phyloP scores from a whole-genome alignment of 1,140 invertebrate species.

The Papilio polyxenes region DNA sequence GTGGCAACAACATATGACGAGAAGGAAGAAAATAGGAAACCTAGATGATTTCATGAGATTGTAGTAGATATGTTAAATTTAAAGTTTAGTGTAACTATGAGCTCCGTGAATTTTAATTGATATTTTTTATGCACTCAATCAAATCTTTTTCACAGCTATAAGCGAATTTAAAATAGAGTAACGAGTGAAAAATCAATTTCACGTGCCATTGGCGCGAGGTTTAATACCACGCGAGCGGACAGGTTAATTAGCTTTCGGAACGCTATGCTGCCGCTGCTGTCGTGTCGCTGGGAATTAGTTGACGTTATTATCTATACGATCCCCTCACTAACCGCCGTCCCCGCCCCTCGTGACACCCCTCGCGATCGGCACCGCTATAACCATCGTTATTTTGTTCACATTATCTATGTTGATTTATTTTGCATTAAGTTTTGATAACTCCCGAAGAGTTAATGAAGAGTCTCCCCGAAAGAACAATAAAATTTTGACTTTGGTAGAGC shows the following conservation, averaged over 20 bases:
- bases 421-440: not conserved
- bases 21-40: no score
- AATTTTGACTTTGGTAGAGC: no score
- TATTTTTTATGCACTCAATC: not conserved
- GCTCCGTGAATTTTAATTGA: not conserved
- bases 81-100: no score
- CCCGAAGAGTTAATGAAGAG: not conserved
- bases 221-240: conserved; percentile 39
- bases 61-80: no score
- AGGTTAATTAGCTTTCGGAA: conserved; percentile 37
- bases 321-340: not conserved
- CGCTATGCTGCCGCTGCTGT: not conserved
- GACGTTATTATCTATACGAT: conserved; percentile 30
- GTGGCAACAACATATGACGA: no score
- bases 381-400: not conserved
- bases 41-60: not conserved
- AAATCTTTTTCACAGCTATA: conserved; percentile 32
- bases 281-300: conserved; percentile 31
- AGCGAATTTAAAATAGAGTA: conserved; percentile 35
- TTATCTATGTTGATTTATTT: not conserved
- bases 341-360: not conserved
- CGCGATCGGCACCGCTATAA: not conserved
- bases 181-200: conserved; percentile 57
- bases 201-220: conserved; percentile 47
- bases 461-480: no score